Evolutionary conservation across 2,113 vertebrate species (phyloP).

Genomic region (Callaeas wilsoni): DNA sequence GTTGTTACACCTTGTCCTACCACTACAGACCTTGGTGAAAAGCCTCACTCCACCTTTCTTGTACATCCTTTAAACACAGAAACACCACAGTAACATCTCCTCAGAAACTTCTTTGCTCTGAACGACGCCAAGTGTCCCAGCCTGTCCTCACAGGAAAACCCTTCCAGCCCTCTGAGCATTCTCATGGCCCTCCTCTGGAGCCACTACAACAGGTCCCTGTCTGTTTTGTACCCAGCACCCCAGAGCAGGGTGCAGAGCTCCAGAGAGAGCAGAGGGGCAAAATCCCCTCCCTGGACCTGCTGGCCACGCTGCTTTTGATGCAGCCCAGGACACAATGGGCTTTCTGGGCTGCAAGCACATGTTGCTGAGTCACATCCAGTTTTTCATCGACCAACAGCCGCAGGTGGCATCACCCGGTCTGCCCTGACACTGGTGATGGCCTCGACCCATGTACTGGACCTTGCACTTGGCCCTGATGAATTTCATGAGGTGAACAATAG

Average conservation of each 20-base stretch:
- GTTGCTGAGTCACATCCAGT: accelerated
- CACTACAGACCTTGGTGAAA: background rate
- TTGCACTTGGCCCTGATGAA: background rate
- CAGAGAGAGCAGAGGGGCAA: background rate
- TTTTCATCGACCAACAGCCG: background rate
- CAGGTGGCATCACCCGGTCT: background rate
- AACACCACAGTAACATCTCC: background rate
- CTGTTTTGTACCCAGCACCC: no score
- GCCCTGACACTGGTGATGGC: background rate
- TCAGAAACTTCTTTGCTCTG: background rate
- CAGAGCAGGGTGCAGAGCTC: accelerated
- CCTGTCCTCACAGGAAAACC: background rate
- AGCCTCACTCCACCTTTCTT: background rate
- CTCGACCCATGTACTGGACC: background rate
- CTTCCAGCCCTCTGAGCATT: background rate
- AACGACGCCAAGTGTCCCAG: background rate
- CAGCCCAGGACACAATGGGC: background rate
- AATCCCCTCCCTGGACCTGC: background rate
- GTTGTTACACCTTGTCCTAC: background rate
- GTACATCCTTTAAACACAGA: background rate
- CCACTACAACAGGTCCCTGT: accelerated
- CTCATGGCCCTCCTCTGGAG: background rate
- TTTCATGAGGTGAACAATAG: background rate
- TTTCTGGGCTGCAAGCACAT: background rate
- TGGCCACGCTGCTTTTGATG: background rate